Base-by-base conservation (phyloP, 2,797 vertebrate genomes). In the Hyperoplus lanceolatus region DNA sequence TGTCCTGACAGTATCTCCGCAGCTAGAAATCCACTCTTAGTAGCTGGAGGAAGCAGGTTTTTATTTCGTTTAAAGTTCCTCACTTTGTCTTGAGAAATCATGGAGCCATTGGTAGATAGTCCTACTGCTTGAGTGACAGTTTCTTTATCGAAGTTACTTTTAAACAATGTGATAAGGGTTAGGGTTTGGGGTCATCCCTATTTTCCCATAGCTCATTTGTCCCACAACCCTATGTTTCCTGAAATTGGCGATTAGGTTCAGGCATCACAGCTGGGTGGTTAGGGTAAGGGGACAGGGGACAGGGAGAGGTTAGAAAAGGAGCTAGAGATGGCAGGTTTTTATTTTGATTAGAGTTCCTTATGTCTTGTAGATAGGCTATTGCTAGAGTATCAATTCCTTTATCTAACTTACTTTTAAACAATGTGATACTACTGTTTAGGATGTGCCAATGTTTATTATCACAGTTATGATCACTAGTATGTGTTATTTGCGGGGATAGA, bases 401-500 rank as follows among this genome's bases (percentile, higher is more conserved):
- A 14, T 6, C 1, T 11, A 15, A 5, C 21, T 55, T 66, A 16
- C 29, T 80, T 66, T 59, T 38, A 58, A 57, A 57, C 49, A 0
- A 8, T 4, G 29, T 53, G 59, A 72, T 74, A 39, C 65, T 38
- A 38, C 57, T 70, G 51, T 60, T 21, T 8, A 49, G 9, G 45
- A 36, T 21, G 45, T 4, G 49, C 39, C 16, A 3, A 36, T 29
- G 43, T 70, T 70, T 55, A 72, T 73, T 60, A 69, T 36, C 46
- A 16, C 5, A 29, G 29, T 29, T 29, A 29, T 29, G 29, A 29
- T 29, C 29, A 29, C 29, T 29, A 29, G 3, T 29, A 29, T 29
- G 16, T 61, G 67, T 62, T 79, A 69, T 81, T 67, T 70, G 69
- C 71, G 45, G 41, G 41, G 69, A 78, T 75, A 73, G 62, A 60